Base-by-base conservation (phyloP, 2,888 invertebrate genomes). In the Anodontia alba region DNA sequence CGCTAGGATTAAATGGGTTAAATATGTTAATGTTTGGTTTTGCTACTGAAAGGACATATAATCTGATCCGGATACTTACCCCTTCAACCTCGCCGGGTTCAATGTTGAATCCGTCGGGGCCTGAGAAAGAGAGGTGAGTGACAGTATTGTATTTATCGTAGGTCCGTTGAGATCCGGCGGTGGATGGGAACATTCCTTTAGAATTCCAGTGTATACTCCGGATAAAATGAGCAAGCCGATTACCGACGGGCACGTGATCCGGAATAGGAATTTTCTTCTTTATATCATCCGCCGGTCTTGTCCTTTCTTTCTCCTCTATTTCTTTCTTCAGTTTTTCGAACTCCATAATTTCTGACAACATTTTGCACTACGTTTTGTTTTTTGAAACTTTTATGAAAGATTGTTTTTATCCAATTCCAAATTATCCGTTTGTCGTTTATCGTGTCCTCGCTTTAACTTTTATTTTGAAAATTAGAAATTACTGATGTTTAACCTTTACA, bases 121-220 rank as follows among this genome's bases (percentile, higher is more conserved):
- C 85, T 68, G 87, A 81, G 76, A 85, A 91, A 23, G 90, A 89
- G 42, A 88, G 83, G 20, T 83, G 83, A 68, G 90, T 90, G 17
- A 90, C 80, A 10, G 89, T 87, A 57, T 87, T 79, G 68, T 88
- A 91, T 77, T 91, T 90, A 62, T 83, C 86, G 66, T 86, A 87
- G 1, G 88, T 77, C 12, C 90, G 72, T 62, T 86, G 81, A 49
- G 89, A 89, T 8, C 86, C 88, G n/a, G 88, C 86, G 10, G 89
- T 89, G 5, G 81, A 81, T 17, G 91, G 91, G n/a, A 91, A 84
- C 76, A 90, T 87, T 38, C 88, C 88, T 20, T 84, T 86, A 38
- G 90, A 90, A 68, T 90, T 87, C 78, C 89, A 89, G 78, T 91
- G 89, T 26, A 90, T 83, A 42, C 89, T 83, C 51, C 90, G 87